Percentiles rank a stretch among this genome's conserved stretches.
Conservation (phyloP, 2,797 vertebrate species). For the Siniperca scherzeri region DNA sequence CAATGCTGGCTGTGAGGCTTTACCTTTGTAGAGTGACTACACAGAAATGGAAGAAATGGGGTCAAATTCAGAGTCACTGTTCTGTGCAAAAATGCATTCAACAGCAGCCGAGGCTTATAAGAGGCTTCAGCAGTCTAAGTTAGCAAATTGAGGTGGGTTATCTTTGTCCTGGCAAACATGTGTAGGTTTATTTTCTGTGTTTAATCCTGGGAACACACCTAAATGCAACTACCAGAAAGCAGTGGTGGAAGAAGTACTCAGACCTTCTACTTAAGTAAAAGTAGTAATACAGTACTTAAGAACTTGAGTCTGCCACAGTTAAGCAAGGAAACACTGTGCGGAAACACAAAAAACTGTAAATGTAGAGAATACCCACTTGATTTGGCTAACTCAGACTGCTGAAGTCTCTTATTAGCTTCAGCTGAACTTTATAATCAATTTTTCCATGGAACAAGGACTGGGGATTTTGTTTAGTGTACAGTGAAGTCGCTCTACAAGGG, state of each 20-base stretch:
- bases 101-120: not conserved
- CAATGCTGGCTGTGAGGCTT: not conserved
- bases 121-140: not conserved
- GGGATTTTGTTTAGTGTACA: not conserved
- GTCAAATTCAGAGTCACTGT: not conserved
- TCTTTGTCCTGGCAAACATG: not conserved
- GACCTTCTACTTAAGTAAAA: too few species aligned
- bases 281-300: too few species aligned
- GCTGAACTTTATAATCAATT: not conserved
- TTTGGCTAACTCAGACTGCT: not conserved
- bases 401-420: not conserved
- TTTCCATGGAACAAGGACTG: not conserved
- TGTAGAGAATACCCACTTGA: not conserved
- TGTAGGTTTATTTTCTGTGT: not conserved
- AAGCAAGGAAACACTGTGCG: not conserved
- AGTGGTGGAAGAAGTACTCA: too few species aligned
- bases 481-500: not conserved
- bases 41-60: conserved; percentile 4
- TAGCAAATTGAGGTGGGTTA: conserved; percentile 1
- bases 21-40: not conserved
- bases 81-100: not conserved
- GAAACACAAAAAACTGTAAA: not conserved
- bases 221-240: not conserved
- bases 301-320: not conserved
- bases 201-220: not conserved